Evolutionary conservation across 2,797 vertebrate species (phyloP).

Genomic region (Anolis apletophallus): DNA sequence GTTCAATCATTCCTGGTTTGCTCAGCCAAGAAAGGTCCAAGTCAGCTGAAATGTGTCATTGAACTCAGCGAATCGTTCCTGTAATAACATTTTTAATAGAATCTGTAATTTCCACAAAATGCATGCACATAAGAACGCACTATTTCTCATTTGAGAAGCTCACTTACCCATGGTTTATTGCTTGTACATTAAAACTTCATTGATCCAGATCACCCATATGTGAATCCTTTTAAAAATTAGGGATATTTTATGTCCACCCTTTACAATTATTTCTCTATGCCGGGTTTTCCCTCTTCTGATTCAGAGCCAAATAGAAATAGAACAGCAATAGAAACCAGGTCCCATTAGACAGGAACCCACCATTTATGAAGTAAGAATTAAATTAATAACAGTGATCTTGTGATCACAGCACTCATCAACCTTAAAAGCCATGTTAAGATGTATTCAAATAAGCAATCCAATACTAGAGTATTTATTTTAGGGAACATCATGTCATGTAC

Average conservation of each 20-base stretch:
- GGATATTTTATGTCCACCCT: conserved; percentile 2
- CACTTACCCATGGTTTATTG: background rate
- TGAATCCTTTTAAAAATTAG: conserved; percentile 2
- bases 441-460: background rate
- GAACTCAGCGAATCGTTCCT: conserved; percentile 15
- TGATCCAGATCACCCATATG: conserved; percentile 7
- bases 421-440: background rate
- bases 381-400: background rate
- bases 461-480: no score
- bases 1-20: conserved; percentile 37
- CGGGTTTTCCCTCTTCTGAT: background rate
- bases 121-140: background rate
- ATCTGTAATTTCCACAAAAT: conserved; percentile 27
- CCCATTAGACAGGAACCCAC: background rate
- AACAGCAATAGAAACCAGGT: background rate
- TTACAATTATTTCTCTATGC: background rate
- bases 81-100: conserved; percentile 39
- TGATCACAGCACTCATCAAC: background rate
- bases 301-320: background rate
- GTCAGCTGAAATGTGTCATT: background rate
- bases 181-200: conserved; percentile 16
- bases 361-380: background rate
- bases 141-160: conserved; percentile 8
- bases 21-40: conserved; percentile 5
- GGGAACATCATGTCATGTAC: background rate